A percentile compares a stretch with the other conserved stretches of the same genome.
These are phyloP conservation scores for Drosophila nebulosa DNA, from an alignment of 1,140 invertebrate species.

Conservation along the genomic window DNA sequence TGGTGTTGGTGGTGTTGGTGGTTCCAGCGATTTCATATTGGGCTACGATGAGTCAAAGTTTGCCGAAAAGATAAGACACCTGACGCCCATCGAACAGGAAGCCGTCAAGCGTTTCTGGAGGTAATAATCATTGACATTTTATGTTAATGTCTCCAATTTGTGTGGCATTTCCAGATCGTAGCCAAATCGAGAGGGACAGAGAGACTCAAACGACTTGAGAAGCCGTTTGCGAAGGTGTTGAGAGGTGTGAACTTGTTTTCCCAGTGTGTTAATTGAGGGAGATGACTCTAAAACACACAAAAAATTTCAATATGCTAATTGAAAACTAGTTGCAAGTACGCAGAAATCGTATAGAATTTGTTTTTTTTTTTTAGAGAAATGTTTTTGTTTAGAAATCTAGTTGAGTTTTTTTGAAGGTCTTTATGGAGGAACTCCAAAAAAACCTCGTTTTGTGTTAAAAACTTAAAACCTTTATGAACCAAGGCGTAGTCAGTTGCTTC, in stretches of 20 bases:
- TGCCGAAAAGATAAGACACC: slow-evolving; percentile 70
- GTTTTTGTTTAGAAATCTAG: too few species aligned
- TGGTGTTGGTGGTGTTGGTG: too few species aligned
- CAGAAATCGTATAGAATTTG: background rate
- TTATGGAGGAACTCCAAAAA: too few species aligned
- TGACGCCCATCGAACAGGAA: slow-evolving; percentile 76
- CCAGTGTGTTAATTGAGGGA: slow-evolving; percentile 11
- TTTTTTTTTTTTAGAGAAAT: too few species aligned
- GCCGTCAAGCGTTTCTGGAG: slow-evolving; percentile 78
- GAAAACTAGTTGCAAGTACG: background rate
- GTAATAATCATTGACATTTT: slow-evolving; percentile 31
- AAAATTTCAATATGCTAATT: background rate
- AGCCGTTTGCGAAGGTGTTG: slow-evolving; percentile 23
- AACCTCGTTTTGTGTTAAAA: too few species aligned
- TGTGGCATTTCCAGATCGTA: background rate
- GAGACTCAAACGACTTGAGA: background rate
- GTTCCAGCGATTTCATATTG: slow-evolving; percentile 19
- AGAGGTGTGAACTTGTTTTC: slow-evolving; percentile 37
- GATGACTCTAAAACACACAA: background rate
- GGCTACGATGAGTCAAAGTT: slow-evolving; percentile 74
- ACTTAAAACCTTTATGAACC: too few species aligned
- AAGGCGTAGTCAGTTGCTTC: too few species aligned
- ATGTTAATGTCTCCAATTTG: background rate
- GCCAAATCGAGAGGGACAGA: background rate
- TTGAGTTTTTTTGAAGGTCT: too few species aligned